Percentiles rank a stretch among this genome's conserved stretches.
phyloP scores from a whole-genome alignment of 2,113 vertebrate genomes.

The Glaucomys volans region DNA sequence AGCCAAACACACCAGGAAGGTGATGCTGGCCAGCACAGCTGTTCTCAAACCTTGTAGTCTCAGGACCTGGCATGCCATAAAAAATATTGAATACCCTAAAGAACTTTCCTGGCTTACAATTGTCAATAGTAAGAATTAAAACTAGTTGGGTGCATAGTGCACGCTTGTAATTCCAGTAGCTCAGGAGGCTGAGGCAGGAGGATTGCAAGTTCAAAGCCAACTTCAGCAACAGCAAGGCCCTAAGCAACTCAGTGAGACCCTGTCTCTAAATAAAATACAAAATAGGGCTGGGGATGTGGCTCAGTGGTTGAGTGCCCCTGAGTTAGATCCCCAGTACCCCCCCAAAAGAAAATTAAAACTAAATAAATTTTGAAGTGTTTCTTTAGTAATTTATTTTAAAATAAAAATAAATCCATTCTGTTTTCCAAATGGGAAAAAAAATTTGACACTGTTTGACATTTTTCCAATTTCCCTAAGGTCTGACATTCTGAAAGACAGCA shows the following conservation, averaged over 20 bases:
- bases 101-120: background rate
- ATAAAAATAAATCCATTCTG: background rate
- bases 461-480: background rate
- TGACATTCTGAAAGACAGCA: background rate
- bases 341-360: background rate
- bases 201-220: too few species aligned
- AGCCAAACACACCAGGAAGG: background rate
- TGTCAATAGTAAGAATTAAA: conserved; percentile 12
- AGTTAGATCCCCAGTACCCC: too few species aligned
- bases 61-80: background rate
- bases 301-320: too few species aligned
- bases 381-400: background rate
- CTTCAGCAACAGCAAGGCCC: too few species aligned
- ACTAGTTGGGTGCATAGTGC: background rate
- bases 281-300: too few species aligned
- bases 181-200: too few species aligned
- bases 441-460: background rate
- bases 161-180: too few species aligned
- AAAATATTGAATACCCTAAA: background rate
- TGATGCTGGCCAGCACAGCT: too few species aligned
- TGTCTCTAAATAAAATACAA: too few species aligned
- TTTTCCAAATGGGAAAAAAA: background rate
- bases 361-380: background rate
- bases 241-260: too few species aligned
- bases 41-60: background rate